phyloP scores from a whole-genome alignment of 2,888 invertebrate species.

The Nesidiocoris tenuis region DNA sequence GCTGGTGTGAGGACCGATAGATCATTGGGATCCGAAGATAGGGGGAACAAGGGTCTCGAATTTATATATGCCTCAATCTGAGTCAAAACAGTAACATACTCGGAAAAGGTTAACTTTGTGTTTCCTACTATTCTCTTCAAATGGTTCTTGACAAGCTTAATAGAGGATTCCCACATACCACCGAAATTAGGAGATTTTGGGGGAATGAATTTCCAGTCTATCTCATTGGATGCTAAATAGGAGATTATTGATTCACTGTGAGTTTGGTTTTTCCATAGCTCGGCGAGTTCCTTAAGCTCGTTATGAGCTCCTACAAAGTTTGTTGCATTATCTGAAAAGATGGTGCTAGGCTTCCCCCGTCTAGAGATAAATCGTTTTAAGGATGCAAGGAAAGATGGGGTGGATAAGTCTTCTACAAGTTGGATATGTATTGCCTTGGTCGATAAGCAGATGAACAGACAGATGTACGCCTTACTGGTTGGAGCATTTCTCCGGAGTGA shows the following conservation, averaged over 20 bases:
- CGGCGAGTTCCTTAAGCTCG: too few relatives aligned
- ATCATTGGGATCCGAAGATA: neutral
- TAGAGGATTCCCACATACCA: too few relatives aligned
- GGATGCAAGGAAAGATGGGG: slow-evolving; percentile 52
- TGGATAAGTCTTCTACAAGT: slow-evolving; percentile 51
- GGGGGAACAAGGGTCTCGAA: neutral
- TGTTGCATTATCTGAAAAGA: slow-evolving; percentile 53
- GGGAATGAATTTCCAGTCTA: too few relatives aligned
- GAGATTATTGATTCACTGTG: too few relatives aligned
- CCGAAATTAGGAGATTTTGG: too few relatives aligned
- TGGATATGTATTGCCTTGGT: slow-evolving; percentile 53
- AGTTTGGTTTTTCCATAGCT: too few relatives aligned
- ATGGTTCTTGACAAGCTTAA: too few relatives aligned
- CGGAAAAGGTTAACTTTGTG: too few relatives aligned
- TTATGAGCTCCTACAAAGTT: slow-evolving; percentile 54
- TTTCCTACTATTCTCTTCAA: too few relatives aligned
- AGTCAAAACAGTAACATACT: neutral
- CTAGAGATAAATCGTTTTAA: slow-evolving; percentile 52
- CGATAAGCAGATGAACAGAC: slow-evolving; percentile 52
- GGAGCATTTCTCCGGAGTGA: neutral
- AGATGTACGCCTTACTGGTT: slow-evolving; percentile 48
- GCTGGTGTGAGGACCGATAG: neutral
- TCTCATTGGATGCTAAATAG: too few relatives aligned
- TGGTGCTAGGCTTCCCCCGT: slow-evolving; percentile 50
- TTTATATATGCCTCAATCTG: neutral